Percentiles rank a stretch among this genome's conserved stretches.
Evolutionary conservation across 2,797 vertebrate genomes (phyloP).

Genomic region (Galagoides demidoff): DNA sequence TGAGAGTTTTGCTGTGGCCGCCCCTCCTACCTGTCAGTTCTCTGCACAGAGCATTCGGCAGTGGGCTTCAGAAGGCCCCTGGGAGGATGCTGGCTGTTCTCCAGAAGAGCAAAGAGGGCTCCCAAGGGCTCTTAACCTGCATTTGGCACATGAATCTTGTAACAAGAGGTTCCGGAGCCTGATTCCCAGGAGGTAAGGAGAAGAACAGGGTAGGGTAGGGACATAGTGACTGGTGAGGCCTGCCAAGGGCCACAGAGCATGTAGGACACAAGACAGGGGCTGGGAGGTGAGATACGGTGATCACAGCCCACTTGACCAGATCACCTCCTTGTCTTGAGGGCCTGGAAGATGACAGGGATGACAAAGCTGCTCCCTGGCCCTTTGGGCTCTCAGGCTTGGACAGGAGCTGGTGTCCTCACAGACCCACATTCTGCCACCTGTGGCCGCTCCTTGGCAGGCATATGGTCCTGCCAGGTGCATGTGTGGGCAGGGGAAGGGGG

Average conservation of each 20-base stretch:
- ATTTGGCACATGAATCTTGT: background rate
- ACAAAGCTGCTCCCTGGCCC: background rate
- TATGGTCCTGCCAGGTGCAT: conserved; percentile 41
- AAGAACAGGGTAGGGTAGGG: background rate
- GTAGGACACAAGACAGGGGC: background rate
- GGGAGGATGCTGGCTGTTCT: background rate
- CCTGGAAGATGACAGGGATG: background rate
- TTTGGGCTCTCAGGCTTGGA: background rate
- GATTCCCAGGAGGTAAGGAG: background rate
- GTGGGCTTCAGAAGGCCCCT: background rate
- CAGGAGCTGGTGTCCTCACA: background rate
- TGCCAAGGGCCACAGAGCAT: background rate
- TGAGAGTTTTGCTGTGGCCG: background rate
- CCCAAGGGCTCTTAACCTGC: background rate
- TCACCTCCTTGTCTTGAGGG: background rate
- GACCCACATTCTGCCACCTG: background rate
- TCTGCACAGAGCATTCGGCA: background rate
- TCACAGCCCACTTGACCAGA: background rate
- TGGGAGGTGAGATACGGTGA: background rate
- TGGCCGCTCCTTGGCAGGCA: conserved; percentile 28
- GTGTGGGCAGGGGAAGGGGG: background rate
- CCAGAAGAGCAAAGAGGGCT: background rate
- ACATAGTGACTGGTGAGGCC: background rate
- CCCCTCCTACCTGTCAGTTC: background rate
- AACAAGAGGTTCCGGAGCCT: background rate